These are phyloP conservation scores for Himantopus leucocephalus DNA, from an alignment of 2,113 vertebrate species.

Conservation along the genomic window DNA sequence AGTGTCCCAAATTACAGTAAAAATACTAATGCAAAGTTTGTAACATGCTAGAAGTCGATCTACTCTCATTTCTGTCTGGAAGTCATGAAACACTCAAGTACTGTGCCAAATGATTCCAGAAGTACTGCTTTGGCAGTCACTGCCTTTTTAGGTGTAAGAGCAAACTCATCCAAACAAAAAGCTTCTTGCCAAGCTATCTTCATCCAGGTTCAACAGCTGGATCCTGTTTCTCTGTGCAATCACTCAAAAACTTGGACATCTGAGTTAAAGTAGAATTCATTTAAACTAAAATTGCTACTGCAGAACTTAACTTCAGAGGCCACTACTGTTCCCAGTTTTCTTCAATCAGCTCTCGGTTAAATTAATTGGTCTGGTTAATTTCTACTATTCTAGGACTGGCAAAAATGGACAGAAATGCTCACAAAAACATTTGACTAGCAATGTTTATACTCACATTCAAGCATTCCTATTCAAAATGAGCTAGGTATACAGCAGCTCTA, in stretches of 20 bases:
- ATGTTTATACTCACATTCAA: accelerated
- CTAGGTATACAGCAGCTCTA: neutral
- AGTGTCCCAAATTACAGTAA: neutral
- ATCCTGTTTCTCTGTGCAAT: neutral
- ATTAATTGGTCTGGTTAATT: neutral
- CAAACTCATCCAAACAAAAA: neutral
- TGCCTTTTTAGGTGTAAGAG: neutral
- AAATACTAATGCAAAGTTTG: neutral
- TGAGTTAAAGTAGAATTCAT: neutral
- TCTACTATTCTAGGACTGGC: neutral
- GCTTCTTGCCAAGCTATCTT: neutral
- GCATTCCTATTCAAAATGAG: neutral
- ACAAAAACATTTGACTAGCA: neutral
- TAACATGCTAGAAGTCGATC: neutral
- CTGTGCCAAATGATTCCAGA: neutral
- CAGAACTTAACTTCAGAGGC: neutral
- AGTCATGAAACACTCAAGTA: neutral
- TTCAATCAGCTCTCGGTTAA: neutral
- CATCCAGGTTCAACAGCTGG: neutral
- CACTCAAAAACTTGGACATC: neutral
- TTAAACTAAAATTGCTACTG: neutral
- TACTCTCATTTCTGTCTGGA: neutral
- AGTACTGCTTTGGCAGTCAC: neutral
- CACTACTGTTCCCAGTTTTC: accelerated
- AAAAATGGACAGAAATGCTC: neutral